A percentile compares a stretch with the other conserved stretches of the same genome.
Evolutionary conservation across 2,797 vertebrate species (phyloP).

Genomic region (Echeneis naucrates): DNA sequence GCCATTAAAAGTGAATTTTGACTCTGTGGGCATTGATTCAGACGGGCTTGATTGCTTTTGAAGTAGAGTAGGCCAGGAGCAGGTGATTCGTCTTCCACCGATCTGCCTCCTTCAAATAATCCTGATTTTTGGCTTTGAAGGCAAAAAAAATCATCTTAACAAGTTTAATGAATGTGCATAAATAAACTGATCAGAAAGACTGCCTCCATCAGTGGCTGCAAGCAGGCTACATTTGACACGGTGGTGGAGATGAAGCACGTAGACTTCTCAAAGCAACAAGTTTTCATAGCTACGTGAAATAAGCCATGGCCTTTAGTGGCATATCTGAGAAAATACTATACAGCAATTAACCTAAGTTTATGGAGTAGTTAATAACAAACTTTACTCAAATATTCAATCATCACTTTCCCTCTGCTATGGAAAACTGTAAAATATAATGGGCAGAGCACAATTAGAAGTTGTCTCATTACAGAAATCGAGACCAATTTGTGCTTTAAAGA

Average conservation of each 20-base stretch:
- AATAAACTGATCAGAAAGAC: too few species aligned
- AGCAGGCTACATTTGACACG: too few species aligned
- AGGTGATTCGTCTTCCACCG: conserved; percentile 22
- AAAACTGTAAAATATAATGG: conserved; percentile 13
- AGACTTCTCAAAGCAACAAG: not conserved
- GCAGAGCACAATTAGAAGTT: conserved; percentile 22
- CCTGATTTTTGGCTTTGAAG: conserved; percentile 15
- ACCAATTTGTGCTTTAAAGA: conserved; percentile 34
- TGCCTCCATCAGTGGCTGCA: too few species aligned
- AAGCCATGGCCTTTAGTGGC: not conserved
- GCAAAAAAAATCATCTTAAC: not conserved
- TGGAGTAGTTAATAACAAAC: not conserved
- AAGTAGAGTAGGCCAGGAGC: conserved; percentile 40
- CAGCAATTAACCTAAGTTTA: not conserved
- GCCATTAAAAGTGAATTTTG: conserved; percentile 69
- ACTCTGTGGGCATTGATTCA: conserved; percentile 69
- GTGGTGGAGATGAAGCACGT: too few species aligned
- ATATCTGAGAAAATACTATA: not conserved
- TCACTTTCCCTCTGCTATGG: conserved; percentile 1
- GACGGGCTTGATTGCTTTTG: conserved; percentile 59
- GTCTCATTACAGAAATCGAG: not conserved
- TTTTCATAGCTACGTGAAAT: not conserved
- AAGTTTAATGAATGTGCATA: not conserved
- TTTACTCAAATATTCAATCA: not conserved
- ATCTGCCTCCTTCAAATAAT: not conserved